Conservation (phyloP, 2,113 vertebrate genomes). For the Carlito syrichta region DNA sequence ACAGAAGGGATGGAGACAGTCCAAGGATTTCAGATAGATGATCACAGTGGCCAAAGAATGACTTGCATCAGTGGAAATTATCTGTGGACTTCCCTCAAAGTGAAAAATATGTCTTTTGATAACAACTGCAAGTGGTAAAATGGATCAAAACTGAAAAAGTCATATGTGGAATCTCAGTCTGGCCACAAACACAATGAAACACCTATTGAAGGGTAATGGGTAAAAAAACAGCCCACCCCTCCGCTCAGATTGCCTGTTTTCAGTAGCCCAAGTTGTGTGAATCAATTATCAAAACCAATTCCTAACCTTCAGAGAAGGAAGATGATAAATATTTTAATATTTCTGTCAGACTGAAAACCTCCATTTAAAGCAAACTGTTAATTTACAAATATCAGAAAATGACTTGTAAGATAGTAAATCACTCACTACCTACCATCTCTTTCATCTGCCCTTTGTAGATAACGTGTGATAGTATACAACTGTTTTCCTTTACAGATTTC, state of each 20-base stretch:
- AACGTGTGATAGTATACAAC: conserved; percentile 71
- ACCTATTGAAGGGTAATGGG: neutral
- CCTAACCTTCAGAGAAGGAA: neutral
- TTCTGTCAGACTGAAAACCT: neutral
- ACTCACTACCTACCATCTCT: conserved; percentile 78
- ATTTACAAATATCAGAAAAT: neutral
- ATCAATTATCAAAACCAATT: conserved; percentile 5
- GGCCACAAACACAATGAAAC: neutral
- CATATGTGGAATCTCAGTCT: neutral
- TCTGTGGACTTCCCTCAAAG: neutral
- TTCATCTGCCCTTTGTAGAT: conserved; percentile 76
- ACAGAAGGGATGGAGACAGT: neutral
- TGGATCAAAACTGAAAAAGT: neutral
- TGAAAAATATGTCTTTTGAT: neutral
- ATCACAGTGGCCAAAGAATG: neutral
- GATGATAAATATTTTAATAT: neutral
- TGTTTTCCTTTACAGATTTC: conserved; percentile 81
- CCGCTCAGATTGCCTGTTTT: neutral
- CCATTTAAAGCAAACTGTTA: neutral
- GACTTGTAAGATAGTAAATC: neutral
- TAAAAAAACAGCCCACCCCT: neutral
- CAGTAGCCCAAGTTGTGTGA: neutral
- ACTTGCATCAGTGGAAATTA: neutral
- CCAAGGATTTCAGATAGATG: neutral
- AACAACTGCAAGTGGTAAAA: neutral